Base-by-base conservation (phyloP, 1,140 invertebrate genomes). In the Teleopsis dalmanni region DNA sequence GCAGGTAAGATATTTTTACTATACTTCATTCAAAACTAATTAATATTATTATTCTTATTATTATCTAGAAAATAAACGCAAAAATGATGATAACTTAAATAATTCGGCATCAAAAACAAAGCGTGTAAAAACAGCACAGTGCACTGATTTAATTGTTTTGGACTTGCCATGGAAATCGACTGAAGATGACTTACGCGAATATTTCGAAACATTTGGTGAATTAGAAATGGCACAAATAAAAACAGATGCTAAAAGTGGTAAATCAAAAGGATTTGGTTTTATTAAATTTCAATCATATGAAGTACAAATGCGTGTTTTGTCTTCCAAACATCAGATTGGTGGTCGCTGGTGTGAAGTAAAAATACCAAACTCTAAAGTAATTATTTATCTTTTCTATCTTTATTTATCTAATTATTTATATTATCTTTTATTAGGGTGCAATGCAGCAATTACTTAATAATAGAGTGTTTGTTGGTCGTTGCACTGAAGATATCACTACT, bases 191-290 rank as follows among this genome's bases (percentile, higher is more conserved):
- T 77, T 99, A 33, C 78, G 90, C 45, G 88, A 92, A 58, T 96
- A 98, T 75, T 99, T 98, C 76, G 89, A 92, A 67, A 84, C 89
- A 47, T 98, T 88, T 75, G 95, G 95, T 21, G 92, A 96, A 76
- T 88, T 98, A 55, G 74, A 95, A 46, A 98, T 98, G 87, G 89
- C 89, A 52, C 91, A 97, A 74, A 88, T 98, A 37, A 94, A 93
- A 65, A 89, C 88, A 71, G 94, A 98, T 75, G 81, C 88, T 16
- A 89, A 92, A 72, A 91, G 90, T 31, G 91, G 91, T 36, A 90
- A 94, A 70, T 97, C 93, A 9, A 93, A 96, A 75, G 95, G 95
- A 35, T 98, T 98, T 75, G 95, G 95, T 38, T 98, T 98, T 68
- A 93, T 98, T 53, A 80, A 94, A 53, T 98, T 87, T 77, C 89